Evolutionary conservation across 2,888 invertebrate species (phyloP).

Genomic region (Aplocera efformata): DNA sequence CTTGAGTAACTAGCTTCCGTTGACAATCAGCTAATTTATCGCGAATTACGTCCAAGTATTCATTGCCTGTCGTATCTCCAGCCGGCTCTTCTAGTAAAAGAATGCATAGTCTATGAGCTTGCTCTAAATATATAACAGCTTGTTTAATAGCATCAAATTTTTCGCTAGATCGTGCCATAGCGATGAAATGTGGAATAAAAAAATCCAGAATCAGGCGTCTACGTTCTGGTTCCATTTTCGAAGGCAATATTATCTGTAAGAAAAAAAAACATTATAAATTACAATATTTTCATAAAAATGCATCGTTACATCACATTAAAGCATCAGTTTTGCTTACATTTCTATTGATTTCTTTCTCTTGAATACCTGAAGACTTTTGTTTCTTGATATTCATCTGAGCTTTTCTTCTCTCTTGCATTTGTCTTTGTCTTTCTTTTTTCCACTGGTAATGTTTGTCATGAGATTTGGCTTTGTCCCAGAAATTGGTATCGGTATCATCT

Average conservation of each 20-base stretch:
- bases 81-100: slow-evolving; percentile 81
- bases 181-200: slow-evolving; percentile 86
- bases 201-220: slow-evolving; percentile 83
- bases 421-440: slow-evolving; percentile 62
- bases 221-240: slow-evolving; percentile 79
- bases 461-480: slow-evolving; percentile 74
- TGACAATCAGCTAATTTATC: slow-evolving; percentile 73
- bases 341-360: slow-evolving; percentile 69
- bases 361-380: slow-evolving; percentile 49
- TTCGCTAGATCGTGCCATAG: slow-evolving; percentile 84
- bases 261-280: slow-evolving; percentile 1
- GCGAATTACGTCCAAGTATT: slow-evolving; percentile 77
- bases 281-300: no score
- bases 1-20: slow-evolving; percentile 61
- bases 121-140: slow-evolving; percentile 84
- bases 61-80: slow-evolving; percentile 75
- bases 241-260: slow-evolving; percentile 63
- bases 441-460: slow-evolving; percentile 75
- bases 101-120: slow-evolving; percentile 83
- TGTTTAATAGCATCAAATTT: slow-evolving; percentile 82
- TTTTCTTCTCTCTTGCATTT: slow-evolving; percentile 60
- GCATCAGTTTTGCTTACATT: slow-evolving; percentile 65
- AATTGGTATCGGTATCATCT: slow-evolving; percentile 54
- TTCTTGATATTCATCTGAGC: slow-evolving; percentile 48
- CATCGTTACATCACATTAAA: no score